These are phyloP conservation scores for Brachionus rubens DNA, from an alignment of 1,140 invertebrate genomes.

Conservation along the genomic window DNA sequence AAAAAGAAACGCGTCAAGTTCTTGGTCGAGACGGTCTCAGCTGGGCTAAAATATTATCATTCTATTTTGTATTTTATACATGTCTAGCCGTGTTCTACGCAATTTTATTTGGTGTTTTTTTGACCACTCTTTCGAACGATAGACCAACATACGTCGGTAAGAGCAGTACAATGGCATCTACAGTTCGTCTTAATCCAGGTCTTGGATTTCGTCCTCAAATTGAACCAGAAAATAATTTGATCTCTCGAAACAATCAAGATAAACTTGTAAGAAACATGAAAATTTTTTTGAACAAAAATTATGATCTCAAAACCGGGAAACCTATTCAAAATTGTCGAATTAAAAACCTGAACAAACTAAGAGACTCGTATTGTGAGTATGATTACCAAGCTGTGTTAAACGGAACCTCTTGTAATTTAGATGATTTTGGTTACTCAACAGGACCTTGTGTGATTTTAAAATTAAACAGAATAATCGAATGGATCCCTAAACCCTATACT, in stretches of 20 bases:
- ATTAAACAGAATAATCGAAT: slow-evolving; percentile 32
- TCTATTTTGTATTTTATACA: slow-evolving; percentile 26
- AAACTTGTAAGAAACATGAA: not conserved
- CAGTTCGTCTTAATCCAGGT: slow-evolving; percentile 11
- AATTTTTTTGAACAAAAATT: not conserved
- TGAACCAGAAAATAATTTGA: not conserved
- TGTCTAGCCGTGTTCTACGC: not conserved
- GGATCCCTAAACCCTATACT: not conserved
- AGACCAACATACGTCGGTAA: not conserved
- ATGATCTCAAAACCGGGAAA: not conserved
- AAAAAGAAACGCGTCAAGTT: slow-evolving; percentile 21
- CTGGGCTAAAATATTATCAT: slow-evolving; percentile 6
- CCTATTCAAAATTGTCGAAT: not conserved
- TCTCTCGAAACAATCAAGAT: not conserved
- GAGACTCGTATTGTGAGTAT: slow-evolving; percentile 7
- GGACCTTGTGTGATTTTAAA: slow-evolving; percentile 31
- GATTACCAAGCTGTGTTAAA: slow-evolving; percentile 10
- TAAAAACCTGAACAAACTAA: not conserved
- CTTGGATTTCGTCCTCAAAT: too few relatives aligned
- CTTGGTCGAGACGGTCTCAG: slow-evolving; percentile 24
- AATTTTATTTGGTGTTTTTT: not conserved
- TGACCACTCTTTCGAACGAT: not conserved
- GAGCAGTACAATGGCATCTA: slow-evolving; percentile 23
- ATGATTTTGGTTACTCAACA: slow-evolving; percentile 1
- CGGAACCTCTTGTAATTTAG: not conserved